These are phyloP conservation scores for Stomatorhinus walkeri DNA, from an alignment of 2,797 vertebrate genomes.

Conservation along the genomic window DNA sequence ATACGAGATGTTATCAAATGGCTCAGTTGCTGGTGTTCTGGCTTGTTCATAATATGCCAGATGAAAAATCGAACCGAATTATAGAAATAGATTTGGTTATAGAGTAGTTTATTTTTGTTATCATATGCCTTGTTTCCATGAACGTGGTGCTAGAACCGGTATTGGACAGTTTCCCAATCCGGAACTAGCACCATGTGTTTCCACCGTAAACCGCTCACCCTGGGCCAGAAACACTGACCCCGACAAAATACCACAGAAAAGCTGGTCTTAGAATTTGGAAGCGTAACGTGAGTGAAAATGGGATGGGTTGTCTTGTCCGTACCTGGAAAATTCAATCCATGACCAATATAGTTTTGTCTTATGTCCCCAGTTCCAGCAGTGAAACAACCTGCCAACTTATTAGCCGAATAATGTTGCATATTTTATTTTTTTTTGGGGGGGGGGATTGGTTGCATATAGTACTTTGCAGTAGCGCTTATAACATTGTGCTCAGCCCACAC, in stretches of 20 bases:
- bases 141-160: neutral
- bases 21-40: neutral
- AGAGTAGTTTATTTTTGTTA: neutral
- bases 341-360: neutral
- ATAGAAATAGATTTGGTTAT: neutral
- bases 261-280: neutral
- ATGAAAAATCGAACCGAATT: neutral
- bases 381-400: neutral
- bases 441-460: neutral
- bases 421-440: too few relatives aligned
- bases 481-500: neutral
- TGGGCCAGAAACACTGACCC: neutral
- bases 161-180: neutral
- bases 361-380: neutral
- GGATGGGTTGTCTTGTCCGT: neutral
- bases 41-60: neutral
- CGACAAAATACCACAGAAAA: neutral
- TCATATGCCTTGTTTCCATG: neutral
- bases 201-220: neutral
- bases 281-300: neutral
- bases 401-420: too few relatives aligned
- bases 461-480: neutral
- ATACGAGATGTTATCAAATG: neutral
- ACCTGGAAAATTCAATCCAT: neutral
- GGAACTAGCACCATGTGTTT: neutral